A percentile compares a stretch with the other conserved stretches of the same genome.
Conservation (phyloP, 1,140 invertebrate species). For the Phthorimaea operculella region DNA sequence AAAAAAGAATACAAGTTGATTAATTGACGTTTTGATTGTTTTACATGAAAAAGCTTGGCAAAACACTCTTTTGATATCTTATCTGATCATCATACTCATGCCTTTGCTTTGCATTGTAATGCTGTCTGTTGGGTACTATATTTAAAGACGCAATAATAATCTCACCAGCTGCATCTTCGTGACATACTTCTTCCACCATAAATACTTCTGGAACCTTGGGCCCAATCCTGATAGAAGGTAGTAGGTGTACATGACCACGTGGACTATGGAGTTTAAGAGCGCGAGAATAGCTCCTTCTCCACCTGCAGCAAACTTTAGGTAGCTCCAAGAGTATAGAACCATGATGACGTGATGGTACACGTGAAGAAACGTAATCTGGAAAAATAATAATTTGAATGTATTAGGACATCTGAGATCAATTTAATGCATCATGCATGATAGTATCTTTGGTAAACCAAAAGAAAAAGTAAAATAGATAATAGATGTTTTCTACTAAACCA, state of each 20-base stretch:
- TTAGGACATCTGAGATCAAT: too few relatives aligned
- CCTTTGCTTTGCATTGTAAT: too few relatives aligned
- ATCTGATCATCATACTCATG: too few relatives aligned
- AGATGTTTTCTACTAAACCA: too few relatives aligned
- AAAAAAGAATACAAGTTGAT: constrained; percentile 21
- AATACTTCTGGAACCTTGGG: constrained; percentile 77
- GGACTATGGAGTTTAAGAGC: constrained; percentile 73
- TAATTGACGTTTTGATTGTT: constrained; percentile 2
- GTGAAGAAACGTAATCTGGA: constrained; percentile 70
- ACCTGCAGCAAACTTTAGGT: constrained; percentile 58
- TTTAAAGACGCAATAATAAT: too few relatives aligned
- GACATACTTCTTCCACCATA: constrained; percentile 65
- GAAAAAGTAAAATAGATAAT: too few relatives aligned
- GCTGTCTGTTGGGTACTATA: too few relatives aligned
- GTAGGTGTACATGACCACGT: constrained; percentile 82
- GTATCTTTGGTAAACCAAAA: too few relatives aligned
- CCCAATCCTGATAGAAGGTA: constrained; percentile 78
- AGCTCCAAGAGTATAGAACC: constrained; percentile 59
- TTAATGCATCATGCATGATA: too few relatives aligned
- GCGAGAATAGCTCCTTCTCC: constrained; percentile 66
- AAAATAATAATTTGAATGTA: background rate
- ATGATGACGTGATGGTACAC: constrained; percentile 75
- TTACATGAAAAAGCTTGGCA: constrained; percentile 1
- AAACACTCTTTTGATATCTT: background rate
- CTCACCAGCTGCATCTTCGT: constrained; percentile 78